Base-by-base conservation (phyloP, 2,888 invertebrate species). In the Daptonema setosum region DNA sequence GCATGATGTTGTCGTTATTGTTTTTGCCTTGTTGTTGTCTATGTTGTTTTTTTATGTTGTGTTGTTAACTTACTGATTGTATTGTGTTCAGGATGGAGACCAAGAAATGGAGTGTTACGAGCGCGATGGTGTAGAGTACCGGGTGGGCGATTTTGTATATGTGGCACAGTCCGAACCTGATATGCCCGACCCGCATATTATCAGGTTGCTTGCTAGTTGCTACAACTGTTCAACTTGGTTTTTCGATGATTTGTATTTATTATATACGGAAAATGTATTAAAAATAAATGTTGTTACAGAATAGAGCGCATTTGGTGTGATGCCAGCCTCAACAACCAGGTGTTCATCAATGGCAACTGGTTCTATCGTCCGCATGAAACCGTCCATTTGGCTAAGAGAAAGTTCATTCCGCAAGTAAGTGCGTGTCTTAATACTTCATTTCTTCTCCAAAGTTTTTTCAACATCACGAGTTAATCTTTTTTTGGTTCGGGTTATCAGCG, bases 281-380 rank as follows among this genome's bases (percentile, higher is more conserved):
- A n/a, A n/a, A n/a, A n/a, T n/a, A n/a, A n/a, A n/a, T n/a, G n/a
- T n/a, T n/a, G n/a, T n/a, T n/a, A n/a, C n/a, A n/a, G n/a, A 63
- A 83, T 91, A 52, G 87, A 91, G 70, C 79, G 87, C 1, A 78
- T 95, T 20, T 90, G 84, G 83, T 85, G 83, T 20, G 86, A 84
- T 67, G 77, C 78, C 24, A 82, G 82, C 52, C 82, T 83, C 11
- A 81, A 83, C 60, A 45, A 45, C 22, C n/a, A 45, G n/a, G 78
- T 90, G 64, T 84, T 86, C 66, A 57, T 68, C 28, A 64, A 69
- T 57, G 90, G 87, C n/a, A 85, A 83, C 68, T 82, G 86, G 67
- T 93, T 87, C 71, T 83, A 78, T 64, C 79, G 91, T 56, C 95
- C 95, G 0, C 83, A 84, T 66, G 93, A 97, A 73, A 97, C 97